A percentile compares a stretch with the other conserved stretches of the same genome.
phyloP scores from a whole-genome alignment of 1,140 invertebrate genomes.

The Lepidurus packardi region DNA sequence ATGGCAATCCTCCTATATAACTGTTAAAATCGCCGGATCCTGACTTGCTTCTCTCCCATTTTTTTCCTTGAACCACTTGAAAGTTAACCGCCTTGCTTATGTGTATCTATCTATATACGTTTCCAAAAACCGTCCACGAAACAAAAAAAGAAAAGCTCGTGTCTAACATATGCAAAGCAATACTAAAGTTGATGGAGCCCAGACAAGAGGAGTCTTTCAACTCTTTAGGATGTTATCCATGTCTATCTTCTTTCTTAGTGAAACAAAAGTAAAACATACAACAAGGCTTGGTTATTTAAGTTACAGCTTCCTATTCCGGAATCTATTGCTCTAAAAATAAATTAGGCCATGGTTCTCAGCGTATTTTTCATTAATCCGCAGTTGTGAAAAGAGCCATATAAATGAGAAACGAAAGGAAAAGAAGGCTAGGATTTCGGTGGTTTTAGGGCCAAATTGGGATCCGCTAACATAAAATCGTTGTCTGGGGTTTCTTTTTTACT shows the following conservation, averaged over 20 bases:
- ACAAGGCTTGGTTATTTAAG: background rate
- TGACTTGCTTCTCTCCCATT: conserved; percentile 12
- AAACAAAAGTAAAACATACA: background rate
- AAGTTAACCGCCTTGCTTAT: conserved; percentile 11
- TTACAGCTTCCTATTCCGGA: background rate
- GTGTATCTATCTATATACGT: conserved; percentile 4
- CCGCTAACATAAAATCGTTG: background rate
- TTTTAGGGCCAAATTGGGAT: background rate
- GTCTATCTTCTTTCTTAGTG: background rate
- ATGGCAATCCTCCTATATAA: conserved; percentile 18
- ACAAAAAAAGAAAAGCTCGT: background rate
- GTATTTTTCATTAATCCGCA: background rate
- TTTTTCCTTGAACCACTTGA: conserved; percentile 8
- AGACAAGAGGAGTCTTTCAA: conserved; percentile 19
- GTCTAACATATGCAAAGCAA: conserved; percentile 14
- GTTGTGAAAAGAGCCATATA: background rate
- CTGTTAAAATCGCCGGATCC: background rate
- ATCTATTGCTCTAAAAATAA: background rate
- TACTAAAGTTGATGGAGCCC: conserved; percentile 19
- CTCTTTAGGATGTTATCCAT: conserved; percentile 15
- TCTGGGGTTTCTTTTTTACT: background rate
- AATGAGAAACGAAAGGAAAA: background rate
- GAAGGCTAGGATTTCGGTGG: background rate
- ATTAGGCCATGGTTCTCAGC: background rate
- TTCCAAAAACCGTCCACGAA: background rate